Base-by-base conservation (phyloP, 2,797 vertebrate species). In the Anguilla pacifica region DNA sequence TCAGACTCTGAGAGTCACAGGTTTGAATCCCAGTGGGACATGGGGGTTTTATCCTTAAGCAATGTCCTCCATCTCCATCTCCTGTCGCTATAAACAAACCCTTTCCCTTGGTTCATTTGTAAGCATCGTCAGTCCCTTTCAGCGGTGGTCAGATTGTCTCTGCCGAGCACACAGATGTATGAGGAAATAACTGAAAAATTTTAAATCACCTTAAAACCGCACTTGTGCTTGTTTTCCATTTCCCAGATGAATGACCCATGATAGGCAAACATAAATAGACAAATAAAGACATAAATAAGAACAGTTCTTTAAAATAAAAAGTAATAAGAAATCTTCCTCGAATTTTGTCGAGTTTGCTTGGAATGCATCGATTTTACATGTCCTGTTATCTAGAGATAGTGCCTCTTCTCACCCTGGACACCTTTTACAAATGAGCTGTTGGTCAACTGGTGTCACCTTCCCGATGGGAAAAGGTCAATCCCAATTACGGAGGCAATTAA, bases 401-500 rank as follows among this genome's bases (percentile, higher is more conserved):
- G 46, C 79, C 25, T 25, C 19, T 82, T 46, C 46, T 11, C 22
- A 6, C 22, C 46, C 79, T 2, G 22, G 79, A 51, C 46, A 82
- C 79, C 25, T 25, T 51, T 82, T 51, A 82, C 79, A 82, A 82
- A 82, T 82, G 43, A 82, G 79, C 46, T 22, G 28, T 0, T 13
- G 2, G 46, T 22, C 79, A 3, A n/a, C 46, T n/a, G 22, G 43
- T 82, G 79, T 51, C 79, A 82, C 43, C 7, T 49, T 82, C 46
- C 79, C 6, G 43, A 82, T 70, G 46, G 79, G 51, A 84, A 35
- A 84, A 84, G 53, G 83, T 84, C 51, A 84, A 84, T 84, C 83
- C 83, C 28, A 84, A 59, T 84, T 84, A 84, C 25, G 28, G 53
- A 84, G 83, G 53, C 51, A 57, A 84, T 84, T 57, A 84, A 83